phyloP scores from a whole-genome alignment of 2,113 vertebrate genomes.

The Uropsilus gracilis region DNA sequence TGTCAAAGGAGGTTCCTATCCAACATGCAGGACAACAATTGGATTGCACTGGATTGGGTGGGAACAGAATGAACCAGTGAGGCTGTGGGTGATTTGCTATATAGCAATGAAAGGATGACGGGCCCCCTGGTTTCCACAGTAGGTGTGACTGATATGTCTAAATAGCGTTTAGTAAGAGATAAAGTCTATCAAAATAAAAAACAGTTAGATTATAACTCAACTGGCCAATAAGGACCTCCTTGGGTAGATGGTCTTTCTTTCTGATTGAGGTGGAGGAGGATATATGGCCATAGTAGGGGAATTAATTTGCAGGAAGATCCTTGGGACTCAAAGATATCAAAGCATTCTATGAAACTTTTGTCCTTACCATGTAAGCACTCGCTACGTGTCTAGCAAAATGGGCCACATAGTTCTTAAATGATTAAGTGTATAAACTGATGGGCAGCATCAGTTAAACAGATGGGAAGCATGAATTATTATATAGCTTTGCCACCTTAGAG shows the following conservation, averaged over 20 bases:
- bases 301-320: background rate
- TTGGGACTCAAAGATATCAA: background rate
- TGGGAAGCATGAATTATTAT: background rate
- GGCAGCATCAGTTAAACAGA: background rate
- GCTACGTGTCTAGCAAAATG: background rate
- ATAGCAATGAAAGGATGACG: background rate
- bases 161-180: background rate
- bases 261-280: background rate
- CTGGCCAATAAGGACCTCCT: background rate
- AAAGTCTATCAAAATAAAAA: too few species aligned
- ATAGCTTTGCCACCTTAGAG: background rate
- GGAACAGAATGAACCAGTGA: background rate
- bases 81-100: background rate
- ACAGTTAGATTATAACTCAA: background rate
- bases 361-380: background rate
- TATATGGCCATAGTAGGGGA: background rate
- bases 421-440: background rate
- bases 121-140: background rate
- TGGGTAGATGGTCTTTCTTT: background rate
- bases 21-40: background rate
- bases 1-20: fast-evolving
- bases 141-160: background rate
- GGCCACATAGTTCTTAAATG: background rate
- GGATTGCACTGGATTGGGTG: too few species aligned
- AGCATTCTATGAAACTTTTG: background rate